Percentiles rank a stretch among this genome's conserved stretches.
Evolutionary conservation across 1,140 invertebrate species (phyloP).

Genomic region (Aethina tumida): DNA sequence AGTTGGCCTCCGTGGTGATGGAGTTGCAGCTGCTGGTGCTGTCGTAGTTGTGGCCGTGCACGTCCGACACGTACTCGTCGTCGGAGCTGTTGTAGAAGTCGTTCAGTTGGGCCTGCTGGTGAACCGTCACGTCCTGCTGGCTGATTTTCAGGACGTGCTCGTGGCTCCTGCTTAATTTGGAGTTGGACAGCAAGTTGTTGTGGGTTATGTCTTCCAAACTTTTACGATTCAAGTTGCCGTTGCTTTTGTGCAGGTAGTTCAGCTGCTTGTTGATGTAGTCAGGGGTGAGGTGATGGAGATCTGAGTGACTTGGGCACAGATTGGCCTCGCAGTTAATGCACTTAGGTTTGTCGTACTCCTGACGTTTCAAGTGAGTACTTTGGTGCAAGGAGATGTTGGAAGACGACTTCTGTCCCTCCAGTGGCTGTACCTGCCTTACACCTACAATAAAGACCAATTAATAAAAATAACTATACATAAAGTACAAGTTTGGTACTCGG

Average conservation of each 20-base stretch:
- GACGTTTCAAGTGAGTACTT: constrained; percentile 18
- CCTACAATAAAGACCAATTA: background rate
- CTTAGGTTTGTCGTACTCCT: constrained; percentile 9
- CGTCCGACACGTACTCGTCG: constrained; percentile 36
- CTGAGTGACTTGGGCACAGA: constrained; percentile 25
- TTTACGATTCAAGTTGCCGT: constrained; percentile 5
- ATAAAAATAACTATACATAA: background rate
- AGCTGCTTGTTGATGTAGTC: constrained; percentile 25
- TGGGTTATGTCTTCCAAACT: background rate
- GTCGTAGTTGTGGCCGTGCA: constrained; percentile 43
- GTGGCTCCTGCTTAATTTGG: constrained; percentile 1
- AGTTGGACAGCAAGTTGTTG: constrained; percentile 5
- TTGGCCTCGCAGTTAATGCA: constrained; percentile 24
- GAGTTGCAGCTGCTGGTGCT: constrained; percentile 46
- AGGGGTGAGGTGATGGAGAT: constrained; percentile 25
- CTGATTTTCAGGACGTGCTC: no score
- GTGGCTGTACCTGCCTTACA: constrained; percentile 12
- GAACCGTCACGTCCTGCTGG: no score
- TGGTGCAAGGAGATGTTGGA: constrained; percentile 25
- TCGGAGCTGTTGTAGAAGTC: constrained; percentile 31
- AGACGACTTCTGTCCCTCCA: constrained; percentile 12
- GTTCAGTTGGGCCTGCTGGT: no score
- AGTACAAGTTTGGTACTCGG: background rate
- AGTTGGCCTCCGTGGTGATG: constrained; percentile 54
- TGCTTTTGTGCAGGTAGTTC: constrained; percentile 20